Percentiles rank a stretch among this genome's conserved stretches.
These are phyloP conservation scores for Aegithalos caudatus DNA, from an alignment of 2,113 vertebrate species.

Conservation along the genomic window DNA sequence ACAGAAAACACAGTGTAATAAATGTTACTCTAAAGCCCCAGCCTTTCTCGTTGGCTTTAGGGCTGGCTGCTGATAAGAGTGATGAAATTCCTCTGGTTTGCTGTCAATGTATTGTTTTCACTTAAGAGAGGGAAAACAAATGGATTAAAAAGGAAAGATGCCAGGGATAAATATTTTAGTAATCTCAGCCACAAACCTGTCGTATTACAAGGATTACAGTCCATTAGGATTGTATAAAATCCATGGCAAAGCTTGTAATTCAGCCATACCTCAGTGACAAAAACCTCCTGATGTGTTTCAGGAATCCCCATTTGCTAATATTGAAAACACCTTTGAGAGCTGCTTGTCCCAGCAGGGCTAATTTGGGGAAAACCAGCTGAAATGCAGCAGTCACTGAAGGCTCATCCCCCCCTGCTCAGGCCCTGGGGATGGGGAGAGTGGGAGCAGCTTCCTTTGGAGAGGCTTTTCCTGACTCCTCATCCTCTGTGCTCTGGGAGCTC, in stretches of 20 bases:
- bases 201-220: not conserved
- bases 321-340: not conserved
- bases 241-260: not conserved
- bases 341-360: not conserved
- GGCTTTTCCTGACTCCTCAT: too few species aligned
- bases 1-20: not conserved
- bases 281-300: not conserved
- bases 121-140: not conserved
- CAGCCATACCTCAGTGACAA: not conserved
- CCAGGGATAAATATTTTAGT: not conserved
- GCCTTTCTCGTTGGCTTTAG: not conserved
- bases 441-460: not conserved
- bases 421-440: not conserved
- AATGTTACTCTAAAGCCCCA: not conserved
- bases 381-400: not conserved
- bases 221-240: not conserved
- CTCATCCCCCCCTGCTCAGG: fast-evolving
- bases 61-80: not conserved
- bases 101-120: not conserved
- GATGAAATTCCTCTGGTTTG: not conserved
- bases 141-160: not conserved
- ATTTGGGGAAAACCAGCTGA: not conserved
- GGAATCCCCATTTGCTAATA: not conserved
- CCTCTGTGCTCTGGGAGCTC: not conserved
- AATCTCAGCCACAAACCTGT: not conserved